Conservation (phyloP, 2,113 vertebrate genomes). For the Carettochelys insculpta region DNA sequence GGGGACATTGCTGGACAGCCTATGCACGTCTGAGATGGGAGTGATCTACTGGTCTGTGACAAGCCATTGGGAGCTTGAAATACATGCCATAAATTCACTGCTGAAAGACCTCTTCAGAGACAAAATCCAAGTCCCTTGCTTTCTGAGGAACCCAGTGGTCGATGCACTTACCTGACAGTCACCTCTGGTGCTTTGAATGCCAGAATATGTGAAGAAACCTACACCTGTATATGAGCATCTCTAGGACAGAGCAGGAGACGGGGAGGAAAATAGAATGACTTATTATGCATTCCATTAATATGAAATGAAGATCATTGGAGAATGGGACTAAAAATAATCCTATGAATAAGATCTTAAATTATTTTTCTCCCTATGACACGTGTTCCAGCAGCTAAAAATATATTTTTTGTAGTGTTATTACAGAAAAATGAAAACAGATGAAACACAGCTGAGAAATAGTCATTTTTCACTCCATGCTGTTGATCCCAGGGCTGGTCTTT, state of each 20-base stretch:
- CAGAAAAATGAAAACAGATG: conserved; percentile 31
- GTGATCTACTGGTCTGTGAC: neutral
- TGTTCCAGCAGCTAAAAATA: conserved; percentile 17
- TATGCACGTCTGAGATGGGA: neutral
- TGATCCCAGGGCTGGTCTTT: neutral
- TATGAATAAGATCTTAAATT: conserved; percentile 12
- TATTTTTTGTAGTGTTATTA: neutral
- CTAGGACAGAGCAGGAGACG: neutral
- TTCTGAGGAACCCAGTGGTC: neutral
- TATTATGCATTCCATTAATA: neutral
- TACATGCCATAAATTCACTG: neutral
- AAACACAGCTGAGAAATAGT: neutral
- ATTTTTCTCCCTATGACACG: conserved; percentile 7
- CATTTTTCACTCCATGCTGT: neutral
- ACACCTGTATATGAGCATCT: neutral
- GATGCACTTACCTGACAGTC: neutral
- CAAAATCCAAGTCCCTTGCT: too few relatives aligned
- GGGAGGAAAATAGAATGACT: neutral
- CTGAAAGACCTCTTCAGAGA: fast-evolving
- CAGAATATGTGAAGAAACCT: neutral
- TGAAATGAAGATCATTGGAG: neutral
- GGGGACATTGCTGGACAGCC: neutral
- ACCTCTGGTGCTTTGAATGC: fast-evolving
- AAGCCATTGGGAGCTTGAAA: neutral
- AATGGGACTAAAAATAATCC: neutral